A percentile compares a stretch with the other conserved stretches of the same genome.
Evolutionary conservation across 2,888 invertebrate species (phyloP).

Genomic region (Notodromas monacha): DNA sequence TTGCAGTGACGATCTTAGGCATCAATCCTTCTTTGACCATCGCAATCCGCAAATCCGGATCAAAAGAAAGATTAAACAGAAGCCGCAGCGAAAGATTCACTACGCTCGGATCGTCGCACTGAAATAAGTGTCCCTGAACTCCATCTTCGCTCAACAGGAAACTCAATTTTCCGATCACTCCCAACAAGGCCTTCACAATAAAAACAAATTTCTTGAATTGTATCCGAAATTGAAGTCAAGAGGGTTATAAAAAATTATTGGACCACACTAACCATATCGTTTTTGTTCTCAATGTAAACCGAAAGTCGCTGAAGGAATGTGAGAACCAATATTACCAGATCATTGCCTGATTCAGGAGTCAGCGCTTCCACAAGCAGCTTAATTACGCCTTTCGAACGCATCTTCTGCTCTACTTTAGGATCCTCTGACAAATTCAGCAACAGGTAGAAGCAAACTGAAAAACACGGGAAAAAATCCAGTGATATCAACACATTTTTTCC

Average conservation of each 20-base stretch:
- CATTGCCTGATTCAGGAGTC: conserved; percentile 25
- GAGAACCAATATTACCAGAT: conserved; percentile 54
- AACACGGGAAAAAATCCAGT: no score
- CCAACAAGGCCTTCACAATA: no score
- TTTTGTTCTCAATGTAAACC: conserved; percentile 73
- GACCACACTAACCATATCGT: conserved; percentile 39
- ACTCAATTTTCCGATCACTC: no score
- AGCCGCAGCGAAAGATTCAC: conserved; percentile 53
- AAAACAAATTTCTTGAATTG: no score
- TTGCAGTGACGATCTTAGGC: conserved; percentile 54
- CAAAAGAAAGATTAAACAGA: conserved; percentile 82
- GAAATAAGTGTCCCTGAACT: no score
- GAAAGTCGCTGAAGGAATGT: conserved; percentile 83
- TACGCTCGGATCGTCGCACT: conserved; percentile 19
- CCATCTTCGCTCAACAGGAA: no score
- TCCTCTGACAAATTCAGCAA: conserved; percentile 82
- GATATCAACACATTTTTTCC: no score
- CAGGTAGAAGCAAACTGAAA: conserved; percentile 53
- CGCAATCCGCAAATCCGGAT: conserved; percentile 44
- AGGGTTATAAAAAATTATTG: no score
- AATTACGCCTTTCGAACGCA: conserved; percentile 70
- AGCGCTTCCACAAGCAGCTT: conserved; percentile 53
- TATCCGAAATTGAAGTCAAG: no score
- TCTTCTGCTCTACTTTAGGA: conserved; percentile 77
- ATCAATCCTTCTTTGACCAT: conserved; percentile 65